A percentile compares a stretch with the other conserved stretches of the same genome.
Conservation (phyloP, 2,888 invertebrate genomes). For the Merodon equestris region DNA sequence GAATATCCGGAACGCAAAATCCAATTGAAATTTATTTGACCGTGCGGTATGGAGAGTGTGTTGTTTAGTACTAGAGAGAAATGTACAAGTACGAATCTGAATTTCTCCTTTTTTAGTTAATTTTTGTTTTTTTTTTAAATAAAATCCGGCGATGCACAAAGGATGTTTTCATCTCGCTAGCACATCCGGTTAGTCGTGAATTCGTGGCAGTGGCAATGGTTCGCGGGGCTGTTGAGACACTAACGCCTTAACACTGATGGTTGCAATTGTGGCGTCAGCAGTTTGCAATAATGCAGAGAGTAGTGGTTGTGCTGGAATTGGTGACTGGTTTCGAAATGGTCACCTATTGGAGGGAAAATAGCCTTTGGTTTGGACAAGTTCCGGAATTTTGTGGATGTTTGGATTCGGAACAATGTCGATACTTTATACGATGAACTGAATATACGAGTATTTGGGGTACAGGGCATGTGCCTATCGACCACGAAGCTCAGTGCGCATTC, state of each 20-base stretch:
- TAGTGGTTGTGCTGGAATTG: not conserved
- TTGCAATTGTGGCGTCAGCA: constrained; percentile 2
- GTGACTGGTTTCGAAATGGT: not conserved
- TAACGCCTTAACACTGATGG: not conserved
- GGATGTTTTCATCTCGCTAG: constrained; percentile 4
- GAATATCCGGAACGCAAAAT: not conserved
- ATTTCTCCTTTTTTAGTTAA: not conserved
- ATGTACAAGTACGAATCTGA: too few species aligned
- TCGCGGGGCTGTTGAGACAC: too few species aligned
- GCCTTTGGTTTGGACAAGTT: too few species aligned
- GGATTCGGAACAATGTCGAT: too few species aligned
- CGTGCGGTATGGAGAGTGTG: not conserved
- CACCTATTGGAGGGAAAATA: too few species aligned
- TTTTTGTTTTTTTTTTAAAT: not conserved
- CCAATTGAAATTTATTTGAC: constrained; percentile 5
- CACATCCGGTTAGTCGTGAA: not conserved
- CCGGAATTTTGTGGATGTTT: too few species aligned
- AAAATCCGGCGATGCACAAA: constrained; percentile 3
- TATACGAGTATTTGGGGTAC: too few species aligned
- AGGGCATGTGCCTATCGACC: too few species aligned
- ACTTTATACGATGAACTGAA: too few species aligned
- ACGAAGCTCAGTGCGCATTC: too few species aligned
- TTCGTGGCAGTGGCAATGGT: too few species aligned
- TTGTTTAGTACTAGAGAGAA: too few species aligned
- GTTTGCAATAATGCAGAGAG: not conserved